Conservation (phyloP, 1,140 invertebrate genomes). For the Caerostris darwini region DNA sequence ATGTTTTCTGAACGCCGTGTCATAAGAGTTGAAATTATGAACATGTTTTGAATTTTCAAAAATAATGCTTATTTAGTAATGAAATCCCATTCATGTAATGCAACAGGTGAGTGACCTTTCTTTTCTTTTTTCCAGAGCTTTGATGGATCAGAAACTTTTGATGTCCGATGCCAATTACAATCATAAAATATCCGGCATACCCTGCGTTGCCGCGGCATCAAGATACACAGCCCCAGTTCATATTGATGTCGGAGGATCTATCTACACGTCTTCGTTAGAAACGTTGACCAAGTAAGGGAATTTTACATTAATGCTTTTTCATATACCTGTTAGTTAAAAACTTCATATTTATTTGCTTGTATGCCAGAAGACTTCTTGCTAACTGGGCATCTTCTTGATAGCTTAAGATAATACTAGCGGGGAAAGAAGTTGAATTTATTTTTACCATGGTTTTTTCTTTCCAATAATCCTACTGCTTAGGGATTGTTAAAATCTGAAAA, state of each 20-base stretch:
- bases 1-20: too few species aligned
- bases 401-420: too few species aligned
- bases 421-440: too few species aligned
- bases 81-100: neutral
- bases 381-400: too few species aligned
- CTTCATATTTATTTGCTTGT: too few species aligned
- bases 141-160: slow-evolving; percentile 78
- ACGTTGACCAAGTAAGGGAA: slow-evolving; percentile 93
- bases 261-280: slow-evolving; percentile 97
- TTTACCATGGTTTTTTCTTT: too few species aligned
- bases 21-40: too few species aligned
- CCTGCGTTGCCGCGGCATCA: slow-evolving; percentile 94
- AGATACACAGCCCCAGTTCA: slow-evolving; percentile 97
- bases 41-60: too few species aligned
- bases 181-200: slow-evolving; percentile 87
- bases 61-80: neutral
- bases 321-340: neutral
- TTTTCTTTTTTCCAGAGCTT: slow-evolving; percentile 70
- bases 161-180: slow-evolving; percentile 83
- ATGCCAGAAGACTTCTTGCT: too few species aligned
- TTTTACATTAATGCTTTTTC: slow-evolving; percentile 1
- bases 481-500: too few species aligned
- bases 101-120: neutral
- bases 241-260: slow-evolving; percentile 97
- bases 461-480: too few species aligned